Percentiles rank a stretch among this genome's conserved stretches.
Evolutionary conservation across 2,113 vertebrate species (phyloP).

Genomic region (Myiopsitta monachus): DNA sequence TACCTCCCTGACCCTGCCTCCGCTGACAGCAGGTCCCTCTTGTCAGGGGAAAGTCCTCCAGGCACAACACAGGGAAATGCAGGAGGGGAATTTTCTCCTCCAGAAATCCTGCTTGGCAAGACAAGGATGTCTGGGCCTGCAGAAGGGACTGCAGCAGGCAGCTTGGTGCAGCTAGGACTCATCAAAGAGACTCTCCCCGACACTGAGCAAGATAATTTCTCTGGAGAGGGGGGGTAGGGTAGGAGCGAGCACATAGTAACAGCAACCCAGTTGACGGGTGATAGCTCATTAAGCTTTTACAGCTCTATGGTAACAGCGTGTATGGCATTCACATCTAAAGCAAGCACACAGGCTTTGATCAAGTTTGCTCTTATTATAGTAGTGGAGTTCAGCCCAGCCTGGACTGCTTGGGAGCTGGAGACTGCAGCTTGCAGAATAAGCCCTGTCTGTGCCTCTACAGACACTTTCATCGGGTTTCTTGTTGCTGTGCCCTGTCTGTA

Average conservation of each 20-base stretch:
- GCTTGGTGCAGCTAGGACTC: not conserved
- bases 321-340: not conserved
- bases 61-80: not conserved
- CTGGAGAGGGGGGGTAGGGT: not conserved
- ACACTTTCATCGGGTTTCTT: not conserved
- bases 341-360: not conserved
- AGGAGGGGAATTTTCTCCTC: slow-evolving; percentile 3
- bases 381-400: not conserved
- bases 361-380: not conserved
- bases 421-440: not conserved
- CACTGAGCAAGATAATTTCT: not conserved
- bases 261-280: not conserved
- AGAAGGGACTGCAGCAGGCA: not conserved
- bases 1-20: slow-evolving; percentile 24
- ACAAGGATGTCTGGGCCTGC: not conserved
- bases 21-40: not conserved
- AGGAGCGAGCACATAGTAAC: rapidly evolving
- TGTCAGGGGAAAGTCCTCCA: not conserved
- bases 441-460: not conserved
- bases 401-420: not conserved
- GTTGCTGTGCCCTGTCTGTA: not conserved
- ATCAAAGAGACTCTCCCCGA: rapidly evolving
- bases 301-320: slow-evolving; percentile 17
- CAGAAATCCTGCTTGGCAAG: slow-evolving; percentile 15
- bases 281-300: not conserved